Evolutionary conservation across 2,113 vertebrate genomes (phyloP).

Genomic region (Engraulis encrasicolus): DNA sequence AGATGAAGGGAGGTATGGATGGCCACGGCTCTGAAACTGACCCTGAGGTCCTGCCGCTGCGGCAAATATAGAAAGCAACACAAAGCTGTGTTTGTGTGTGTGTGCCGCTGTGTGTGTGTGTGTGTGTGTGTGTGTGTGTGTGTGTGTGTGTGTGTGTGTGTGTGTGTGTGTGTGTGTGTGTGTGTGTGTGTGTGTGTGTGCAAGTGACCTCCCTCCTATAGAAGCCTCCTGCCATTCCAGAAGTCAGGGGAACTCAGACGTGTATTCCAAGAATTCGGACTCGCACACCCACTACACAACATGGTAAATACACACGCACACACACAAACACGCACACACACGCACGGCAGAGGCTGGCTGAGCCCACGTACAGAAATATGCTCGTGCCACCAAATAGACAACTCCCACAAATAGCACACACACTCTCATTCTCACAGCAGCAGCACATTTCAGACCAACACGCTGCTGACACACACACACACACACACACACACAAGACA

Average conservation of each 20-base stretch:
- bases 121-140: slow-evolving; percentile 1
- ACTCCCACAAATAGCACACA: too few relatives aligned
- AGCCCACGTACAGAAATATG: too few relatives aligned
- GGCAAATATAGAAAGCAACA: background rate
- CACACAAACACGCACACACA: background rate
- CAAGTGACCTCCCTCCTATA: background rate
- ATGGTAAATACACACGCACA: background rate
- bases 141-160: slow-evolving; percentile 1
- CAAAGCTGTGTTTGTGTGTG: too few relatives aligned
- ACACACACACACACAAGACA: too few relatives aligned
- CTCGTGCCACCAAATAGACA: too few relatives aligned
- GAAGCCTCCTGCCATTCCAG: background rate
- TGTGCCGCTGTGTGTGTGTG: too few relatives aligned
- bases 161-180: background rate
- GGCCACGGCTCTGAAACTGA: background rate
- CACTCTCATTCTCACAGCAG: too few relatives aligned
- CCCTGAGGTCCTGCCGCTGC: background rate
- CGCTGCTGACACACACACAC: too few relatives aligned
- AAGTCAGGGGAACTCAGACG: background rate
- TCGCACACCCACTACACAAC: background rate
- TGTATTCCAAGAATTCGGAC: background rate
- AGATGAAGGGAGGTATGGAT: too few relatives aligned
- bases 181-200: background rate
- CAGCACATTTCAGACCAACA: too few relatives aligned
- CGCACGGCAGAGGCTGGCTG: background rate